phyloP scores from a whole-genome alignment of 2,888 invertebrate species.

The Andricus quercusramuli region DNA sequence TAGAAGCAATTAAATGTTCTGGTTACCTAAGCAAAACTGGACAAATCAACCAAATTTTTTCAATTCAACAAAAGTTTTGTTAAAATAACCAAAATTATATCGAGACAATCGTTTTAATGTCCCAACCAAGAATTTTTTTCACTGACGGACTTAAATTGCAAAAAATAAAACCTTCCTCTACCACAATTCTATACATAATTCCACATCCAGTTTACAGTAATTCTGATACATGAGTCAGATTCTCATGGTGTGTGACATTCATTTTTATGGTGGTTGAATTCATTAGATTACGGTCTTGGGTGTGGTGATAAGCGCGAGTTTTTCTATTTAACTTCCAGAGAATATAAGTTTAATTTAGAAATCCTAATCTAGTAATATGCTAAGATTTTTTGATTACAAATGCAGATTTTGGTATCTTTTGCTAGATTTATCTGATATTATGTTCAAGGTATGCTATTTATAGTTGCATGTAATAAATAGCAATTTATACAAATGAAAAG shows the following conservation, averaged over 20 bases:
- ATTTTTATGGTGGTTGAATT: constrained; percentile 13
- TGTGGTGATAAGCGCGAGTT: constrained; percentile 19
- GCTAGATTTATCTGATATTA: background rate
- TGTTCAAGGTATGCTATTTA: background rate
- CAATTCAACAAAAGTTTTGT: background rate
- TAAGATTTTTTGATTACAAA: background rate
- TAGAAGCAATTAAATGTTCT: too few species aligned
- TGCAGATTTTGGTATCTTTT: background rate
- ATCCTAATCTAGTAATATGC: background rate
- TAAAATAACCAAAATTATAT: too few species aligned
- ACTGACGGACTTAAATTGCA: too few species aligned
- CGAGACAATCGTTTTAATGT: background rate
- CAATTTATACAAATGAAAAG: background rate
- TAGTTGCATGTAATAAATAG: background rate
- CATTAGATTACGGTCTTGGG: constrained; percentile 2
- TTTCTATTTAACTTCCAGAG: background rate
- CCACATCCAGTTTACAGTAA: background rate
- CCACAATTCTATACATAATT: background rate
- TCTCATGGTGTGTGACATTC: constrained; percentile 23
- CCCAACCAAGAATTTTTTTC: too few species aligned
- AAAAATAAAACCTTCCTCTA: background rate
- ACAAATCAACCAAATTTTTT: too few species aligned
- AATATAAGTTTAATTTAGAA: background rate
- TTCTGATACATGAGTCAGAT: background rate
- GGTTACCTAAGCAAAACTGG: too few species aligned